Evolutionary conservation across 2,888 invertebrate species (phyloP), one percentile per base, ranked within the genome.

Genomic region (Resseliella maxima): DNA sequence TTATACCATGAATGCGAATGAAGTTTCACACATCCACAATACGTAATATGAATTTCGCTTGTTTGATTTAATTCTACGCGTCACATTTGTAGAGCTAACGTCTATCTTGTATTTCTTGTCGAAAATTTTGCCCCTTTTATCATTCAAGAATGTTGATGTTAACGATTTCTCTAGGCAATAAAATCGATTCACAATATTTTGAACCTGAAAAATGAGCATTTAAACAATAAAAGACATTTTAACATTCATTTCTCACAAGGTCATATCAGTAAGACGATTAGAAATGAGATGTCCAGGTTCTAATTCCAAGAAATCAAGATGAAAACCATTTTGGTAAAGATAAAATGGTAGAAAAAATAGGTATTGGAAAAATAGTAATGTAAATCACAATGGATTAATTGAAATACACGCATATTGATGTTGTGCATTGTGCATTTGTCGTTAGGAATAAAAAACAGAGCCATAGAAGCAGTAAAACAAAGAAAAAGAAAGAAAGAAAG

Each of bases 131-230:
- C 18, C 18, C 10, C 15, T 72, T 72, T 15, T 72, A 15, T 12
- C 15, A 31, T 15, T 27, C 1, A 31, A 12, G 31, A 72, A 72
- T 72, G 72, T 72, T 31, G 72, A 2, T 31, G 31, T 35, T 15
- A 72, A 72, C 5, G 31, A 0, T 31, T 72, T 72, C 8, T 27
- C 6, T 72, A 10, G 72, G 31, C 2, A 15, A 72, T n/a, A 72
- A 72, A 72, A 72, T 31, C 15, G 72, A 72, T 31, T 31, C 12
- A 72, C 72, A 72, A 72, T 72, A 72, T 31, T 72, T 31, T 31
- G 72, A 12, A 72, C 31, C 72, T 72, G 15, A 27, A 72, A 72
- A 72, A n/a, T n/a, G n/a, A n/a, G n/a, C n/a, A n/a, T n/a, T 72
- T 8, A 18, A 50, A 50, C 8, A 50, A 15, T 50, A 50, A 50